These are phyloP conservation scores for Spodoptera littoralis DNA, from an alignment of 2,888 invertebrate genomes.

Conservation along the genomic window DNA sequence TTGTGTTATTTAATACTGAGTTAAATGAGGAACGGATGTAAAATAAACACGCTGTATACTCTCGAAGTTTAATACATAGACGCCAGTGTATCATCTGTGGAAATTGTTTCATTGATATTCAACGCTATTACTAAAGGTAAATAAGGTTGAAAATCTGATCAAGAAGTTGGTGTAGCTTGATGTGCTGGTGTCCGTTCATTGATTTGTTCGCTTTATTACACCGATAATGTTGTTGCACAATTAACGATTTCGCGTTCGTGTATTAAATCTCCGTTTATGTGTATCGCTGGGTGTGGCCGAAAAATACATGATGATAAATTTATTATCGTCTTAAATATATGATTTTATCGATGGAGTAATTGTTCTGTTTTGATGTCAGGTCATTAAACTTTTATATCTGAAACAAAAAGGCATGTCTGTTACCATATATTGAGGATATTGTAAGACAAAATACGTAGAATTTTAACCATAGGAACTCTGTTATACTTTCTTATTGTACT, in stretches of 20 bases:
- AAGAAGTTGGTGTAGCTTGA: no score
- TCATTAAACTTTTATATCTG: conserved; percentile 16
- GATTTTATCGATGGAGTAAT: conserved; percentile 18
- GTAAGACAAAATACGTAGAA: no score
- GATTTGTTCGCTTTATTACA: conserved; percentile 51
- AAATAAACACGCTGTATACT: conserved; percentile 44
- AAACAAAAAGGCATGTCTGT: neutral
- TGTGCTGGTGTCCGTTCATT: conserved; percentile 3
- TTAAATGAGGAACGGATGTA: conserved; percentile 38
- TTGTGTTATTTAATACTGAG: conserved; percentile 32
- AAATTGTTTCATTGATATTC: no score
- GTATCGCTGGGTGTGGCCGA: conserved; percentile 31
- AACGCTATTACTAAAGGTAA: no score
- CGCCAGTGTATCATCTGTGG: no score
- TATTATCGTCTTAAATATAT: conserved; percentile 25
- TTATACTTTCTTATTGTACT: no score
- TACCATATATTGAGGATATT: neutral
- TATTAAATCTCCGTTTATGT: conserved; percentile 43
- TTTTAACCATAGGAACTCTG: no score
- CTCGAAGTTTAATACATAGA: conserved; percentile 25
- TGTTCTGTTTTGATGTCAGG: conserved; percentile 15
- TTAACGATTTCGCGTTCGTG: conserved; percentile 33
- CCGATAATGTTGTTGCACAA: conserved; percentile 42
- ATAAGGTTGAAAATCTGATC: no score
- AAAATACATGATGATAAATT: conserved; percentile 22